Base-by-base conservation (phyloP, 2,888 invertebrate genomes). In the Lithophane semibrunnea region DNA sequence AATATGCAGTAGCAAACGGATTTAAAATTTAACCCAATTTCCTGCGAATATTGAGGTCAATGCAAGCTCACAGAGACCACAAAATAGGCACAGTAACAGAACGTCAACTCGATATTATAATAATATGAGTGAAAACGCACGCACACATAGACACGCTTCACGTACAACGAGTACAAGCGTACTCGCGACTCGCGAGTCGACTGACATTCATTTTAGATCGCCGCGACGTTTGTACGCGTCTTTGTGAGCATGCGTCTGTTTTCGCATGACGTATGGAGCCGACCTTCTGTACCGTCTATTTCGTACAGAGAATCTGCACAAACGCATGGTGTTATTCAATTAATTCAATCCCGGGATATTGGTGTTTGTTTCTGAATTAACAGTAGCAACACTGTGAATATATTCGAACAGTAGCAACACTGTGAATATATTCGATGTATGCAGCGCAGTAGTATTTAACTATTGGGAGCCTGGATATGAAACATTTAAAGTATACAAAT, bases 331-430 rank as follows among this genome's bases (percentile, higher is more conserved):
- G 71, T 73, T 83, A 73, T 83, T 83, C 72, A 73, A 86, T 86
- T 68, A 77, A 77, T 71, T 67, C 63, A 10, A 63, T 77, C 42
- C 73, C 58, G 78, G 73, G 52, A 72, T 73, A 71, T 71, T n/a
- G 78, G 29, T 67, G 42, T 82, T 77, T 86, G 73, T 85, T 82
- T 63, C 60, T 42, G 60, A 37, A 84, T 80, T 52, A 85, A 75
- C 58, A 69, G 74, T 68, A 56, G 76, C 69, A 67, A 70, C 63
- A 67, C 63, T 70, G 18, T 16, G 24, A 47, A 63, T 72, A 29
- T 65, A 69, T 79, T 37, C 60, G 12, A 63, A 75, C 58, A 69
- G 74, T 68, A 56, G 76, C 69, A 67, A 70, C 63, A 67, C 63
- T 70, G 18, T 16, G 24, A 47, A 63, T 72, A 29, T 65, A 69